phyloP scores from a whole-genome alignment of 2,888 invertebrate species.

The Melinaea marsaeus region DNA sequence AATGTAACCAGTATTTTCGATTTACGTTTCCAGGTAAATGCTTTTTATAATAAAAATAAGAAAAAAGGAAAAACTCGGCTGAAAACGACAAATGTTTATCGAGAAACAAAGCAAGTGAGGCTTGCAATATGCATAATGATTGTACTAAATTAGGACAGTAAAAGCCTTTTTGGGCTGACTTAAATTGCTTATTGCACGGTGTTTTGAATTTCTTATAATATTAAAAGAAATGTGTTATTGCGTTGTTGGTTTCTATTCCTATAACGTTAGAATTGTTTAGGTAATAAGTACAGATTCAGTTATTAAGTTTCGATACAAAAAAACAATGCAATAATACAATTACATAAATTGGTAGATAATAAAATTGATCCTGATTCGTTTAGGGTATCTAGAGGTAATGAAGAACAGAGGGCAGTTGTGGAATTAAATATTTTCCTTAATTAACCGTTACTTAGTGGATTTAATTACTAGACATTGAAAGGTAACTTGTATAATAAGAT shows the following conservation, averaged over 20 bases:
- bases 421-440: no score
- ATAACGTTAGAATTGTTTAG: constrained; percentile 23
- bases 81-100: constrained; percentile 65
- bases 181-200: constrained; percentile 63
- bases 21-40: constrained; percentile 61
- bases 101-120: constrained; percentile 65
- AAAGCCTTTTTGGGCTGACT: constrained; percentile 56
- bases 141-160: constrained; percentile 68
- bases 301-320: no score
- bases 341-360: no score
- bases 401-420: no score
- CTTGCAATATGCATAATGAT: constrained; percentile 73
- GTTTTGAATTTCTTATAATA: constrained; percentile 44
- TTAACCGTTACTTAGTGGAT: no score
- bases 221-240: constrained; percentile 29
- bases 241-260: constrained; percentile 23
- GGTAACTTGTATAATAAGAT: no score
- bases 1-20: constrained; percentile 35
- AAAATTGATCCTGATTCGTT: no score
- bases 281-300: constrained; percentile 10
- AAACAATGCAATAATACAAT: no score
- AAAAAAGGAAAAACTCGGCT: constrained; percentile 54
- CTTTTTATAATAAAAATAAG: constrained; percentile 66
- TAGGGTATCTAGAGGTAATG: no score
- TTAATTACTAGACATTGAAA: no score